phyloP scores from a whole-genome alignment of 2,888 invertebrate species.

The Agriopis leucophaearia region DNA sequence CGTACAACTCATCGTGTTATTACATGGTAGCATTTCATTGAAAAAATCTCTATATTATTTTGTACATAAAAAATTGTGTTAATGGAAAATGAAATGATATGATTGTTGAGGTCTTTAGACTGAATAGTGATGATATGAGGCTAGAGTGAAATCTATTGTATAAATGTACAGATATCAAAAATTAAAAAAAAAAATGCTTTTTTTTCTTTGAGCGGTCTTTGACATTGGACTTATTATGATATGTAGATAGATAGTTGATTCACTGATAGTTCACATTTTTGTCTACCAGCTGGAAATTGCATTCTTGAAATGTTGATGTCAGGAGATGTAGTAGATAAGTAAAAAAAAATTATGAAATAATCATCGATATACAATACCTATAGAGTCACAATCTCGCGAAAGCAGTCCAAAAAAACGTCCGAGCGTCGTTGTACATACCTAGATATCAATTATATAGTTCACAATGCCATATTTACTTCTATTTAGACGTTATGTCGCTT shows the following conservation, averaged over 20 bases:
- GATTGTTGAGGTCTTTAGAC: slow-evolving; percentile 5
- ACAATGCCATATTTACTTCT: too few species aligned
- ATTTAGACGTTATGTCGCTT: too few species aligned
- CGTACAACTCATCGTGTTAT: slow-evolving; percentile 16
- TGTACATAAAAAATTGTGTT: slow-evolving; percentile 13
- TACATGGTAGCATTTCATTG: slow-evolving; percentile 9
- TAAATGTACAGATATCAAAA: not conserved
- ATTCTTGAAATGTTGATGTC: not conserved
- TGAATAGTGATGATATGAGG: slow-evolving; percentile 21
- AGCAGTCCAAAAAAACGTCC: too few species aligned
- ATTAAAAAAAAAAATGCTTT: not conserved
- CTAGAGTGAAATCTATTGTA: slow-evolving; percentile 8
- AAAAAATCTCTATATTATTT: not conserved
- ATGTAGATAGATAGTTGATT: not conserved
- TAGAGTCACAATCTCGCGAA: too few species aligned
- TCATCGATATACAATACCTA: too few species aligned
- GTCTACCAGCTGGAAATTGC: not conserved
- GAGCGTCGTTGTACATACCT: too few species aligned
- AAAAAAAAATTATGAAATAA: too few species aligned
- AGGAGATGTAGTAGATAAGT: not conserved
- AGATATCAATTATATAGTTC: too few species aligned
- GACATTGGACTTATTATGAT: not conserved
- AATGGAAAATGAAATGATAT: not conserved
- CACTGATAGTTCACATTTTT: not conserved
- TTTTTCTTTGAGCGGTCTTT: not conserved